Base-by-base conservation (phyloP, 2,888 invertebrate genomes). In the Drosophila quinaria region DNA sequence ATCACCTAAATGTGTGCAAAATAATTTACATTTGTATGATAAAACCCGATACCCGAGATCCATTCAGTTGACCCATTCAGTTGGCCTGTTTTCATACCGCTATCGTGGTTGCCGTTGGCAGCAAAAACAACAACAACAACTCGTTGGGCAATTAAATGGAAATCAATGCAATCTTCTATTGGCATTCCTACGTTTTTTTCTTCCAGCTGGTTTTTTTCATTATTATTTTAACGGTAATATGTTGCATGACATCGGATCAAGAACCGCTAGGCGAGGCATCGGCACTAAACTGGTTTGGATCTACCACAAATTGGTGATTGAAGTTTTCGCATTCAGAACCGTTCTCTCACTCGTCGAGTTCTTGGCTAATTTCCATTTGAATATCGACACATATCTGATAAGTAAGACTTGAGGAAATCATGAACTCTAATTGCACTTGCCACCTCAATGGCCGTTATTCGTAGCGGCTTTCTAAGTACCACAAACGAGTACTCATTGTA, bases 141-240 rank as follows among this genome's bases (percentile, higher is more conserved):
- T 63, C 47, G 66, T 39, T 63, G 69, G 56, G 46, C 78, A 80
- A 83, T 89, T 87, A 83, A 89, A 78, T 86, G 72, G 78, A 75
- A 75, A 84, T 89, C 84, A 87, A 84, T 84, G 87, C 89, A 74
- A 68, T 73, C 66, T 55, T 42, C 63, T 56, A 69, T 69, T 74
- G 83, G 75, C 78, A 87, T 78, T 87, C 87, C 69, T 54, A 4
- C 25, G 65, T 56, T 60, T 64, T 35, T 49, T 37, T 29, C n/a
- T 25, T 15, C 6, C 33, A 19, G 46, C 50, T 29, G 31, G 37
- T 61, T 69, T 75, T 35, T 77, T 79, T 69, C 72, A 75, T 84
- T 90, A 83, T 89, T 79, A 84, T 79, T 78, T 78, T 89, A 89
- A 89, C 90, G 90, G 89, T 84, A 82, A 76, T 64, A 70, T 70